A percentile compares a stretch with the other conserved stretches of the same genome.
Evolutionary conservation across 2,113 vertebrate genomes (phyloP).

Genomic region (Tenrec ecaudatus): DNA sequence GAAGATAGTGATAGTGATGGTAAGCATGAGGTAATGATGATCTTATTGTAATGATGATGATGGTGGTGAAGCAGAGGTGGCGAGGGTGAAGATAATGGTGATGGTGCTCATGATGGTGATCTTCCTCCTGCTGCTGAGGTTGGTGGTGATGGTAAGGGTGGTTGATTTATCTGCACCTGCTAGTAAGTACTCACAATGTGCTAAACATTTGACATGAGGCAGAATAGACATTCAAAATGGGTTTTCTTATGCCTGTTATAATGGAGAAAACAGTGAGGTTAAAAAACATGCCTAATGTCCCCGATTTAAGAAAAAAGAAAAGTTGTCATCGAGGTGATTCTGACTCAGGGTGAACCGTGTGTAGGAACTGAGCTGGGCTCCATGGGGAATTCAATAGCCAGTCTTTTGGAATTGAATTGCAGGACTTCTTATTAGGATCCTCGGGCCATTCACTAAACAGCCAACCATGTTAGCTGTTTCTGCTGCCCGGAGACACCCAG

Average conservation of each 20-base stretch:
- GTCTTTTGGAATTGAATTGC: no score
- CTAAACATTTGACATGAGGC: fast-evolving
- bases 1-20: background rate
- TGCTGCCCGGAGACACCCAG: background rate
- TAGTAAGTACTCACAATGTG: fast-evolving
- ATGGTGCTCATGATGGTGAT: no score
- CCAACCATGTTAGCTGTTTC: background rate
- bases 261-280: background rate
- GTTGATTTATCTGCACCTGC: fast-evolving
- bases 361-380: background rate
- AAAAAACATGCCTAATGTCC: background rate
- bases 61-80: no score
- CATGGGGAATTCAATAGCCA: no score
- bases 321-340: background rate
- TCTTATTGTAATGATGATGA: background rate
- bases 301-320: background rate
- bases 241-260: fast-evolving
- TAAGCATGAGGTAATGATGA: background rate
- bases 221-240: background rate
- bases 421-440: background rate
- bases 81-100: no score
- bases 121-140: no score
- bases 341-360: background rate
- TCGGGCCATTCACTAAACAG: background rate
- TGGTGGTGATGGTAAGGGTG: no score